Evolutionary conservation across 1,140 invertebrate genomes (phyloP).

Genomic region (Calliphora vicina): DNA sequence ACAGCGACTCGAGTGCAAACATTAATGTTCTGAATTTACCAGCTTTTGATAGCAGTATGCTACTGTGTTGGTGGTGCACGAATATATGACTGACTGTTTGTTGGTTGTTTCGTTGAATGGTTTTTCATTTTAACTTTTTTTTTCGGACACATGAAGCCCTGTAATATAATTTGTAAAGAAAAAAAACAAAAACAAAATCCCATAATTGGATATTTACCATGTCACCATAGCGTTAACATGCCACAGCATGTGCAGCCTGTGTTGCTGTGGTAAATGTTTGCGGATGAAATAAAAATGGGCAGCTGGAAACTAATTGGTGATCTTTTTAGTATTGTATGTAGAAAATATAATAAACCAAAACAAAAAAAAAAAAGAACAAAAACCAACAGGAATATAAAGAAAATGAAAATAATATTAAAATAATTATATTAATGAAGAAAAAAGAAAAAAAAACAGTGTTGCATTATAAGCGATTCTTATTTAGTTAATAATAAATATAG

Average conservation of each 20-base stretch:
- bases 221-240: background rate
- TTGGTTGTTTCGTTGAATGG: background rate
- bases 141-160: background rate
- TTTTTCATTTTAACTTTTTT: background rate
- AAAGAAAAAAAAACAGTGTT: background rate
- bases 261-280: background rate
- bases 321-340: background rate
- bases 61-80: background rate
- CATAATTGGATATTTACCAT: conserved; percentile 10
- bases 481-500: background rate
- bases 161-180: background rate
- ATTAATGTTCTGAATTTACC: too few relatives aligned
- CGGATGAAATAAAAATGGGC: background rate
- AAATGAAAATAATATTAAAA: background rate
- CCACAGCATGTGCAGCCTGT: background rate
- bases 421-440: background rate
- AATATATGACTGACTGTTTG: background rate
- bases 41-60: too few relatives aligned
- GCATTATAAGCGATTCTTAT: conserved; percentile 16
- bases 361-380: background rate
- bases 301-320: conserved; percentile 8
- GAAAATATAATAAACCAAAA: background rate
- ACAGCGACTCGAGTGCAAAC: too few relatives aligned
- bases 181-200: background rate
- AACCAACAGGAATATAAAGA: background rate